Conservation (phyloP, 2,113 vertebrate genomes). For the Mormyrus iriodes region DNA sequence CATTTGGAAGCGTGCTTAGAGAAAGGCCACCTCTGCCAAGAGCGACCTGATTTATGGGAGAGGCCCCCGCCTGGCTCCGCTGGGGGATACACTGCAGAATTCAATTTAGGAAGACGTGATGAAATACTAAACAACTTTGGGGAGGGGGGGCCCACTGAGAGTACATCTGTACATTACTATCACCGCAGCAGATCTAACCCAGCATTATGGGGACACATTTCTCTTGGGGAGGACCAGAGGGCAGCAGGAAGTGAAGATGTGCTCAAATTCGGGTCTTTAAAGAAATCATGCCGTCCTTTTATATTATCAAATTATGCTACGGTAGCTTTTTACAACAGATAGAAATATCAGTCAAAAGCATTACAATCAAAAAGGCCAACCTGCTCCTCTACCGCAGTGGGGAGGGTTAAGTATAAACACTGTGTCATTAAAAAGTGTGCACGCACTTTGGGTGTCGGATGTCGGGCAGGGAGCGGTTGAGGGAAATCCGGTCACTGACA, state of each 20-base stretch:
- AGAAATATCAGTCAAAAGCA: neutral
- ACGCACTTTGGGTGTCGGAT: constrained; percentile 93
- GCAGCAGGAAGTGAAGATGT: neutral
- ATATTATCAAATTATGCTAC: neutral
- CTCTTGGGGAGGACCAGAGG: neutral
- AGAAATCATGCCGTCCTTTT: neutral
- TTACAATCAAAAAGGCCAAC: neutral
- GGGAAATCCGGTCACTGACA: constrained; percentile 91
- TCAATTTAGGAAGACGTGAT: neutral
- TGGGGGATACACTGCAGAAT: neutral
- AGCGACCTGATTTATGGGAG: neutral
- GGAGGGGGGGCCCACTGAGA: neutral
- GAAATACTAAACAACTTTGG: neutral
- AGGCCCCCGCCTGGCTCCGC: neutral
- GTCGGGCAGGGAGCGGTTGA: constrained; percentile 92
- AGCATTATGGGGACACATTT: neutral
- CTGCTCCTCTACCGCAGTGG: neutral
- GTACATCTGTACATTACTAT: neutral
- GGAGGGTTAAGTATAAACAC: neutral
- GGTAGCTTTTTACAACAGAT: neutral
- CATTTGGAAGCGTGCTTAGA: too few species aligned
- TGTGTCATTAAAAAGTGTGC: neutral
- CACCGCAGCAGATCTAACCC: neutral
- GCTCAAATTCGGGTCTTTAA: neutral
- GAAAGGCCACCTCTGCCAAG: too few species aligned